Base-by-base conservation (phyloP, 2,797 vertebrate genomes). In the Ammospiza maritima region DNA sequence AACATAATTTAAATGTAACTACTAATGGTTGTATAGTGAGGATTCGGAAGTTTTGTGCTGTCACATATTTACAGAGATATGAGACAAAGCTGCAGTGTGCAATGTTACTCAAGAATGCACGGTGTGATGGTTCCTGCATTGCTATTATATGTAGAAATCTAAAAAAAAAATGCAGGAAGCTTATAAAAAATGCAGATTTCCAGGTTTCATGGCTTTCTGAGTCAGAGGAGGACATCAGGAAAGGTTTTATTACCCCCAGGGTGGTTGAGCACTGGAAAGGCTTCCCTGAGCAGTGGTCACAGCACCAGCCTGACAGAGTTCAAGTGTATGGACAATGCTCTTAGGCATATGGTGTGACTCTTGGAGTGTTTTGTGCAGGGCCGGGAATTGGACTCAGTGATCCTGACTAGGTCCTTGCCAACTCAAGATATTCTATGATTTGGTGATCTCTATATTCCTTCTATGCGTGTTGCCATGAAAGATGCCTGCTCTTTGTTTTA, bases 51-150 rank as follows among this genome's bases (percentile, higher is more conserved):
- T 38, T 6, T 14, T 27, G 7, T 36, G 16, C 27, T 75, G 20
- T 47, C 44, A 27, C 18, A 57, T 9, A 4, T 83, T 65, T 50
- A 26, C n/a, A 87, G 53, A 36, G 8, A 5, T 16, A 13, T 1
- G 0, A 34, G 54, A 54, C 0, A 0, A 76, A 80, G 79, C 20
- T 13, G 4, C 11, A 48, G 4, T 72, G 10, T 45, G 5, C 38
- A n/a, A 18, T 71, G 36, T 74, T 60, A 29, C 5, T 86, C 18
- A 45, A 27, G 65, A 81, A 74, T 16, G 30, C n/a, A 50, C 4
- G 21, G 4, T 10, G 17, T 64, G 56, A 64, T 80, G 57, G 27
- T 36, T 75, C 9, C 32, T 65, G 32, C 29, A 9, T 42, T 86
- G 17, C 32, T 72, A 3, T 56, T 23, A 32, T 7, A 15, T 2